Percentiles rank a stretch among this genome's conserved stretches.
phyloP scores from a whole-genome alignment of 2,797 vertebrate species.

The Podargus strigoides region DNA sequence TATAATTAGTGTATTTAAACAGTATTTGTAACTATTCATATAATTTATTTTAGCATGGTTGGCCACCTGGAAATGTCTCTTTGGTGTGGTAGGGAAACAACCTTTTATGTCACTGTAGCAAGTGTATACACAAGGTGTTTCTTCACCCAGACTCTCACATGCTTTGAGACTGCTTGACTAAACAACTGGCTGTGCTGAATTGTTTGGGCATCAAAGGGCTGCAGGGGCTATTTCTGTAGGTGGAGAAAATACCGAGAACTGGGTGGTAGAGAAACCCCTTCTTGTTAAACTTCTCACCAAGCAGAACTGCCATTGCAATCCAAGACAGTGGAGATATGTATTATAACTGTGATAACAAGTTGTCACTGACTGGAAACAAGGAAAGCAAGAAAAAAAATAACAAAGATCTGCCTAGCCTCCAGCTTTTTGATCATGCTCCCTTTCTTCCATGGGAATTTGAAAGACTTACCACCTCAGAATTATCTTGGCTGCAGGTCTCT shows the following conservation, averaged over 20 bases:
- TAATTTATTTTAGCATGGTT: neutral
- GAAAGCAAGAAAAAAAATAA: neutral
- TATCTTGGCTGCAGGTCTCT: neutral
- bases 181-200: neutral
- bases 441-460: neutral
- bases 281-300: neutral
- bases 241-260: neutral
- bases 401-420: neutral
- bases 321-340: neutral
- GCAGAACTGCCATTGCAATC: neutral
- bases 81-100: neutral
- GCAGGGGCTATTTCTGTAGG: neutral
- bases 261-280: neutral
- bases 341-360: neutral
- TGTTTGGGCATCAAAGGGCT: conserved; percentile 8
- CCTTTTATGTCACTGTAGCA: neutral
- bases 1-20: neutral
- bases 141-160: neutral
- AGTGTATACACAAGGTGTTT: neutral
- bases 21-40: neutral
- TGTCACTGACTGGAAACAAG: neutral
- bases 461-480: neutral
- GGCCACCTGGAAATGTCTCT: neutral
- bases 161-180: neutral
- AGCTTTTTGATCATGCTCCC: neutral